phyloP scores from a whole-genome alignment of 1,140 invertebrate species.

The Sminthurinus signatus region DNA sequence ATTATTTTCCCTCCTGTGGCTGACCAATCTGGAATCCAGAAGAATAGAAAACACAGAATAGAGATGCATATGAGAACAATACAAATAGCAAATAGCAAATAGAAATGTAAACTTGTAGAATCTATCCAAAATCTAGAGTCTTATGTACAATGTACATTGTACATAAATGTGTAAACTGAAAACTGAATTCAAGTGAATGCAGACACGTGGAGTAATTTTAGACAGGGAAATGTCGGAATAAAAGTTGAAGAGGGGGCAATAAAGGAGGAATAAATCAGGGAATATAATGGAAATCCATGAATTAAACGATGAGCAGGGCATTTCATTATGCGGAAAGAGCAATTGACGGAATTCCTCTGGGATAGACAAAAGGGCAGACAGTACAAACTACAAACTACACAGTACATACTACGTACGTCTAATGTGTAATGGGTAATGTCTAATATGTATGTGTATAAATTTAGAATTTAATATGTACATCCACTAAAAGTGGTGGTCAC shows the following conservation, averaged over 20 bases:
- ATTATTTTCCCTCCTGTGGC: too few relatives aligned
- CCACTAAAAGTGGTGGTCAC: too few relatives aligned
- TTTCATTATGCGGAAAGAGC: conserved; percentile 18
- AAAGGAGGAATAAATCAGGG: conserved; percentile 14
- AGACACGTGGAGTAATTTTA: neutral
- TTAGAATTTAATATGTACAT: too few relatives aligned
- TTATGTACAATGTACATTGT: neutral
- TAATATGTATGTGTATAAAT: too few relatives aligned
- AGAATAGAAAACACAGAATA: too few relatives aligned
- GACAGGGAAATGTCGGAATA: neutral
- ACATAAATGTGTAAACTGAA: neutral
- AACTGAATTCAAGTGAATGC: too few relatives aligned
- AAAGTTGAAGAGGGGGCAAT: neutral
- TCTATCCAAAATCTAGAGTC: neutral
- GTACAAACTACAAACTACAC: neutral
- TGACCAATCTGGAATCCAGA: too few relatives aligned
- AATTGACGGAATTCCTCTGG: conserved; percentile 6
- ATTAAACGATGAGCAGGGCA: conserved; percentile 11
- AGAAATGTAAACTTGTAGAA: neutral
- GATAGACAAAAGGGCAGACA: conserved; percentile 3
- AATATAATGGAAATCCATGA: conserved; percentile 8
- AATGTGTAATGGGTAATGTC: too few relatives aligned
- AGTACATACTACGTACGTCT: too few relatives aligned
- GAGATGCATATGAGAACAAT: too few relatives aligned
- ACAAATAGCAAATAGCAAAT: too few relatives aligned